A percentile compares a stretch with the other conserved stretches of the same genome.
Conservation (phyloP, 2,113 vertebrate species). For the Oryzias woworae region DNA sequence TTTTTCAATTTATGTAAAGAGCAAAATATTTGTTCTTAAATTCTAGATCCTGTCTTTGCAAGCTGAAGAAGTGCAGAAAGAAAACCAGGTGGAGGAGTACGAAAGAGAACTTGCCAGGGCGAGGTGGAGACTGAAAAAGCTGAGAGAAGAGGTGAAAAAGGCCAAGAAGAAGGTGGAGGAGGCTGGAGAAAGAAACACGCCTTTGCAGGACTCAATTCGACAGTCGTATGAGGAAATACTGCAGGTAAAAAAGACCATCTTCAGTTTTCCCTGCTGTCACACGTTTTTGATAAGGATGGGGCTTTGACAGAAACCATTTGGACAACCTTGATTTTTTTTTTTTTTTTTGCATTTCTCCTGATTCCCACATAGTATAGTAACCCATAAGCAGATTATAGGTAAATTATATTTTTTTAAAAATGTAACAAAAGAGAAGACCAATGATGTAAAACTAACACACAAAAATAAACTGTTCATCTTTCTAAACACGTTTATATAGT, state of each 20-base stretch:
- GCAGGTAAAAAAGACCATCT: constrained; percentile 57
- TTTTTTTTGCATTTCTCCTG: too few species aligned
- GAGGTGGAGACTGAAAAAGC: constrained; percentile 83
- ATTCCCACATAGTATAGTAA: too few species aligned
- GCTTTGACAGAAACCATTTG: too few species aligned
- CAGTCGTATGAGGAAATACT: constrained; percentile 77
- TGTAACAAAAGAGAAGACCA: too few species aligned
- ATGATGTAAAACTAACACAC: too few species aligned
- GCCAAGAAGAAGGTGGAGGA: constrained; percentile 84
- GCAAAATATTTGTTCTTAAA: not conserved
- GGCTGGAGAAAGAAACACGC: constrained; percentile 83
- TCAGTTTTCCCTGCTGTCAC: too few species aligned
- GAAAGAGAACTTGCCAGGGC: constrained; percentile 88
- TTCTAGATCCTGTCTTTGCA: constrained; percentile 87
- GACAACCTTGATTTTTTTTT: too few species aligned
- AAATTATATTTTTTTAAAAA: too few species aligned
- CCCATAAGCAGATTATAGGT: too few species aligned
- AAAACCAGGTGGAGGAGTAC: constrained; percentile 87
- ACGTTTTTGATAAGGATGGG: too few species aligned
- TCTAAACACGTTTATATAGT: too few species aligned
- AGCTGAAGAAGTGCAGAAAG: constrained; percentile 85
- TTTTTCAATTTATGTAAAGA: not conserved
- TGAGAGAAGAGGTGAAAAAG: constrained; percentile 87
- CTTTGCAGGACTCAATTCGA: constrained; percentile 80
- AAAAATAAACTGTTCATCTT: too few species aligned